Evolutionary conservation across 2,797 vertebrate species (phyloP), one percentile per base, ranked within the genome.

Genomic region (Pseudopleuronectes americanus): DNA sequence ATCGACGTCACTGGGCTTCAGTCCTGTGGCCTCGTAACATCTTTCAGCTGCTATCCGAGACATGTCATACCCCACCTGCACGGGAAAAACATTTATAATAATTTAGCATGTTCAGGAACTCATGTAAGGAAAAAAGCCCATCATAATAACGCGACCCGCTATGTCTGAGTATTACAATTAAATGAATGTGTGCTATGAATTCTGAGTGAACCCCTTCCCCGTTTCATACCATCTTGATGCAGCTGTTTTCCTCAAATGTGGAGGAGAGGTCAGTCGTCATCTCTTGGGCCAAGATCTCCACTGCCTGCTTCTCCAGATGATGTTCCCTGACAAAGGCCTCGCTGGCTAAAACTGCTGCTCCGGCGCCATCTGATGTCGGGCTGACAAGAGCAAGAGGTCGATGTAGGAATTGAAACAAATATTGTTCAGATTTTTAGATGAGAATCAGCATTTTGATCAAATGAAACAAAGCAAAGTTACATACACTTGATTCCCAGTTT

Each of bases 221-320:
- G 3, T 17, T 22, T 47, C 64, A 76, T 81, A 98, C 98, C 95
- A 94, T 48, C 87, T 98, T 99, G 54, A 99, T 94, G 80, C 95
- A 84, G 71, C 96, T 99, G 51, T 96, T 96, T 41, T 93, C 96
- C 48, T 96, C 86, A 89, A 99, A 99, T 0, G 97, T 92, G 77
- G 94, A 96, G 43, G 90, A 51, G 0, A 94, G 85, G 90, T 99
- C 98, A 0, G 97, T 99, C 81, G 92, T 81, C 98, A 99, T 96
- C 92, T 97, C 97, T 79, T 99, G 97, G 26, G 96, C 96, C 69
- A 98, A 23, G 61, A 99, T 98, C 92, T 99, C 96, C 72, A 99
- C 97, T 1, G 98, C 96, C 90, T 96, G 95, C 5, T 76, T 41
- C 78, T 98, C 92, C 72, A 99, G 88, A 1, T 82, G 83, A 9